Evolutionary conservation across 2,113 vertebrate genomes (phyloP).

Genomic region (Neotoma lepida): DNA sequence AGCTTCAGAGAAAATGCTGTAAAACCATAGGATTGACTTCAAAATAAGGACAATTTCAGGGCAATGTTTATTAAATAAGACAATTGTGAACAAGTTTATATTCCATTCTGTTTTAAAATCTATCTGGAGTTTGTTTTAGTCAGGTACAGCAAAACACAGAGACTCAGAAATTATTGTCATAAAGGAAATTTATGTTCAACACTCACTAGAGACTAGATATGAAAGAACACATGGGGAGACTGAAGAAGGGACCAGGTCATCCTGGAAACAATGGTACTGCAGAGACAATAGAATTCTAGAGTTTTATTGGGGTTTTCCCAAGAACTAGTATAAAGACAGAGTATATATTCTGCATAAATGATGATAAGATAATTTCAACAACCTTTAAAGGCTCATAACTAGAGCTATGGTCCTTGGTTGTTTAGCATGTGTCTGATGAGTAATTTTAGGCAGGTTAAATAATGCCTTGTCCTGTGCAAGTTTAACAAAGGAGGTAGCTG

Average conservation of each 20-base stretch:
- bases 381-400: neutral
- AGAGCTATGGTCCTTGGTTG: neutral
- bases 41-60: neutral
- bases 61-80: neutral
- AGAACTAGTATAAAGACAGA: neutral
- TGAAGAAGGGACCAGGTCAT: neutral
- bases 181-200: neutral
- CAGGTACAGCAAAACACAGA: neutral
- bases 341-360: neutral
- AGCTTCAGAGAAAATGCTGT: neutral
- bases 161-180: neutral
- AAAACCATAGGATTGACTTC: neutral
- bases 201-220: neutral
- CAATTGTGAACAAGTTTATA: neutral
- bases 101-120: neutral
- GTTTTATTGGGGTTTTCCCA: neutral
- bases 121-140: neutral
- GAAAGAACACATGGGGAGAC: too few species aligned
- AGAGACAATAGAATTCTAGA: neutral
- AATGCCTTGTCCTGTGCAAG: neutral
- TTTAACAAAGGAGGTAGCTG: neutral
- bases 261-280: neutral
- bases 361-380: neutral
- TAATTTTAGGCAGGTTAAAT: neutral
- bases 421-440: accelerated